Evolutionary conservation across 2,888 invertebrate species (phyloP), one percentile per base, ranked within the genome.

Genomic region (Priocnemis perturbator): DNA sequence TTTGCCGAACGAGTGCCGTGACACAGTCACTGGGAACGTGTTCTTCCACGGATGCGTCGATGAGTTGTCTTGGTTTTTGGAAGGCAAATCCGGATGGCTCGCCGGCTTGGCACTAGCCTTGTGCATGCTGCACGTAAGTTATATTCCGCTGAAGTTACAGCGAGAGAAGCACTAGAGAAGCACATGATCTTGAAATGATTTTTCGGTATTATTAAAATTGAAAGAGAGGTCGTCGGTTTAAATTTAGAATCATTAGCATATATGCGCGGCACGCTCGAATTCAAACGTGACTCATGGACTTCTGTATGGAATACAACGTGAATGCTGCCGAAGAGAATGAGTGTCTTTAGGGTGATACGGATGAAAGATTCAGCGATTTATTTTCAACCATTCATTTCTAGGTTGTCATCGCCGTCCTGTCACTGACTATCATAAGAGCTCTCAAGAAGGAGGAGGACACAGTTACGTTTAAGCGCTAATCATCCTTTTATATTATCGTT

Each of bases 41-140:
- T 96, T 94, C 89, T 95, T 94, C 90, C 94, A 96, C 85, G 97
- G 97, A 19, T 97, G 97, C 84, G 94, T 96, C 1, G 95, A 96
- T 74, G 95, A 96, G 85, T 90, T 97, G 77, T 95, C 96, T n/a
- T 95, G 95, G 94, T 96, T 94, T 88, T 91, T 97, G 77, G 96
- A 96, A 86, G 93, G 93, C 66, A 95, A 95, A 88, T 93, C 96
- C 14, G 93, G 93, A 37, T 96, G 97, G 96, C 90, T 97, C 47
- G 94, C 95, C 11, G 96, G 94, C 3, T 90, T 97, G 20, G 94
- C 95, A 0, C 92, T 97, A 83, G 91, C 93, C 2, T 90, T 95
- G 61, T 95, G 94, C 81, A 91, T 96, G 90, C 90, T 97, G 64
- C 93, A 96, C 88, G 96, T 97, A 90, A 93, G 93, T 91, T 30